Evolutionary conservation across 2,888 invertebrate species (phyloP), one percentile per base, ranked within the genome.

Genomic region (Stenotaenia linearis): DNA sequence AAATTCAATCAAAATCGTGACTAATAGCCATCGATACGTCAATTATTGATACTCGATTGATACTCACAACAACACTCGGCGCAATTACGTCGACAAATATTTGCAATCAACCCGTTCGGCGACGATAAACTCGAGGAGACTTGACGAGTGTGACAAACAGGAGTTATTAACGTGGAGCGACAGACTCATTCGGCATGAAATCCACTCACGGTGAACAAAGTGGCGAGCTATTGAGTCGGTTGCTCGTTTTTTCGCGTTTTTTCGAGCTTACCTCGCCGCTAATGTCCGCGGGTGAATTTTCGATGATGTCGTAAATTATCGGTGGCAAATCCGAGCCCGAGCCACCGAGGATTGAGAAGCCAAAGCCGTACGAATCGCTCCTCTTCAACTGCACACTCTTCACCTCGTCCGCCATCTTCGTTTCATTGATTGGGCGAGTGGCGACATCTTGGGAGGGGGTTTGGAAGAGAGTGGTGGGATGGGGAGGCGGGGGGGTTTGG

Each of bases 231-330:
- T n/a, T n/a, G n/a, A n/a, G n/a, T n/a, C n/a, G n/a, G n/a, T n/a
- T n/a, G n/a, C n/a, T n/a, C n/a, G n/a, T n/a, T n/a, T n/a, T n/a
- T 37, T 1, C 9, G 37, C 1, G 1, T 12, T 6, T 37, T 15
- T 9, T 37, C 75, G 75, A 79, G 86, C 90, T 90, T 90, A 94
- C 94, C 92, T 93, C 91, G 87, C 93, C 94, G 88, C 94, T 92
- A 87, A 93, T 92, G 85, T 94, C 94, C 83, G 95, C 95, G 87
- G 96, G 95, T 84, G 95, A 96, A 88, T 95, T 94, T 88, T 95
- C 95, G 86, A 94, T 91, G 86, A 96, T 95, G 89, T 95, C 92
- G 89, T 95, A 95, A 88, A 96, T 94, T 87, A 96, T 93, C 87
- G 95, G 95, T 86, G 95, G 95, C 88, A 94, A 91, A 79, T 85